phyloP scores from a whole-genome alignment of 2,797 vertebrate species.

The Catamblyrhynchus diadema region DNA sequence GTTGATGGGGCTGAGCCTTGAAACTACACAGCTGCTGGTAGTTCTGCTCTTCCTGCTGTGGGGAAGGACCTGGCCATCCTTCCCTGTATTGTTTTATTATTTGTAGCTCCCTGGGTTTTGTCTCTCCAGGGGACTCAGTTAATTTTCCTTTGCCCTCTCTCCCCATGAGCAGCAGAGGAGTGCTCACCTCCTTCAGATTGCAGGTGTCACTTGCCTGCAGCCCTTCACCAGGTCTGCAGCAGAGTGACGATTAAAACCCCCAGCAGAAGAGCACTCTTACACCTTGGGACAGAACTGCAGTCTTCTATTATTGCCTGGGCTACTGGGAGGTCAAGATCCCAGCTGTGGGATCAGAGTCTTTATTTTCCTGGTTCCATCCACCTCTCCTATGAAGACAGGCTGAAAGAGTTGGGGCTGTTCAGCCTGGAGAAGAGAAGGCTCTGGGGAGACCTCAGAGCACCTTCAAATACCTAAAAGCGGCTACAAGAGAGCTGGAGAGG shows the following conservation, averaged over 20 bases:
- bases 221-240: background rate
- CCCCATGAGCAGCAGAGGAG: background rate
- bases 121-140: background rate
- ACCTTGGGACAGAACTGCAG: fast-evolving
- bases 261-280: background rate
- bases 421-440: background rate
- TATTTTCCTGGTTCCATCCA: background rate
- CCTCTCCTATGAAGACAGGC: background rate
- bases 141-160: background rate
- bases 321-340: background rate
- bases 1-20: background rate
- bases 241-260: background rate
- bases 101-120: background rate
- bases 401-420: background rate
- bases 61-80: background rate
- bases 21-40: constrained; percentile 15
- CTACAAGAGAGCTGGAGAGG: background rate
- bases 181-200: background rate
- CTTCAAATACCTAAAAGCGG: background rate
- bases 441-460: background rate
- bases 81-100: constrained; percentile 8
- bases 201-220: background rate
- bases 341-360: background rate
- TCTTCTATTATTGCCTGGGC: background rate
- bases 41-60: background rate